Evolutionary conservation across 2,888 invertebrate genomes (phyloP), one percentile per base, ranked within the genome.

Genomic region (Epirrita christyi): DNA sequence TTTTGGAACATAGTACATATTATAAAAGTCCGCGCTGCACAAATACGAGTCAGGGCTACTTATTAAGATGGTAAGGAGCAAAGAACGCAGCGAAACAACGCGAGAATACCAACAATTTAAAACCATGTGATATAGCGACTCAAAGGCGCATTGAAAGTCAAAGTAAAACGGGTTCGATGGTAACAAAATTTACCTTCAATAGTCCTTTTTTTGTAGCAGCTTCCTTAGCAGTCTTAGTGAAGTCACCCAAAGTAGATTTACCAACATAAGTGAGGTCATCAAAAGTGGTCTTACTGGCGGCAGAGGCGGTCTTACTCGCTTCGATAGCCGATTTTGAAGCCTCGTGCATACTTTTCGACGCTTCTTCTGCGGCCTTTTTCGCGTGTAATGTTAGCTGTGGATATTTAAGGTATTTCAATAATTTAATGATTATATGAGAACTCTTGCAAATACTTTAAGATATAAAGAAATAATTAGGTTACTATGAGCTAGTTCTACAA

Each of bases 211-310:
- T 98, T 0, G 96, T 93, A 2, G 96, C 97, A 1, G 92, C 97
- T 87, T 97, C 97, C 75, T 97, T 97, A 0, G 98, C 98, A 73
- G 96, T 97, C 86, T 98, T 98, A 0, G 98, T 98, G 13, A 98
- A 88, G 81, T 98, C 98, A 0, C 97, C 97, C 40, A 98, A 89
- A 0, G 97, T 97, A 28, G 96, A 97, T 81, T 97, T 97, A n/a
- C 97, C 96, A 4, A 97, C 97, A 72, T 97, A 97, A 0, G 97
- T 96, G 21, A 98, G 90, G 80, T 98, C 98, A 61, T 97, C 97
- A 5, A 97, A 92, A 0, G 97, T 97, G 70, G 96, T 97, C 80
- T 96, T 97, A 74, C 97, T 97, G 8, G 96, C 97, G 6, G 96
- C 97, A 0, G 97, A 96, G 0, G 97, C 97, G 10, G 96, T 97